Evolutionary conservation across 2,113 vertebrate species (phyloP).

Genomic region (Gasterosteus nipponicus): DNA sequence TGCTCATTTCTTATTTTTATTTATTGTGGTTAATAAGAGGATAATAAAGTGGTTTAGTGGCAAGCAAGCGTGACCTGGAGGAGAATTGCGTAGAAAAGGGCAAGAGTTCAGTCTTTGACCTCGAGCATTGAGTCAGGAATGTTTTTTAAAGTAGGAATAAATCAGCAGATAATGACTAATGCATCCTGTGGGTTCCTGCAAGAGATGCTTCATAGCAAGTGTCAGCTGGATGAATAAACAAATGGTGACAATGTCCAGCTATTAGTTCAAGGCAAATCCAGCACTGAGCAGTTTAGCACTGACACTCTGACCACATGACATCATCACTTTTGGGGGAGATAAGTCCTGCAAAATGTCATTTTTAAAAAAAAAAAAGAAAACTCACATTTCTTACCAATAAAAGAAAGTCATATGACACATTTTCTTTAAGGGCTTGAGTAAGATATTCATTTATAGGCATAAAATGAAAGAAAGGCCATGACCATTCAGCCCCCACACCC

Average conservation of each 20-base stretch:
- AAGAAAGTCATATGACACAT: slow-evolving; percentile 23
- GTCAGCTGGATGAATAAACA: neutral
- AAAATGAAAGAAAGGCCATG: slow-evolving; percentile 23
- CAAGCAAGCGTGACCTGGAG: neutral
- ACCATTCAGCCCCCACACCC: neutral
- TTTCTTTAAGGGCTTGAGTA: slow-evolving; percentile 1
- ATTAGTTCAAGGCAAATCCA: slow-evolving; percentile 17
- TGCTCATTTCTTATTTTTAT: neutral
- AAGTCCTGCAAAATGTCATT: slow-evolving; percentile 32
- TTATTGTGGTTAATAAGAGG: neutral
- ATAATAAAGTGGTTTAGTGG: neutral
- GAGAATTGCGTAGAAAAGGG: neutral
- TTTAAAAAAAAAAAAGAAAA: slow-evolving; percentile 3
- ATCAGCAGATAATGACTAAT: neutral
- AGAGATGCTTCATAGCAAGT: neutral
- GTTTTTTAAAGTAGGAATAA: neutral
- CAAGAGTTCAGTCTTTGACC: neutral
- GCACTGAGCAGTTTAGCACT: slow-evolving; percentile 2
- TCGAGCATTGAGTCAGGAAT: neutral
- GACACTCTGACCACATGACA: slow-evolving; percentile 41
- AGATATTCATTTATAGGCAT: slow-evolving; percentile 14
- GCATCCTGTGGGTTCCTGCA: slow-evolving; percentile 3
- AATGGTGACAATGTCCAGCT: slow-evolving; percentile 5
- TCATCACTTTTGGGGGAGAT: slow-evolving; percentile 29
- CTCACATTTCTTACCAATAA: too few species aligned